A percentile compares a stretch with the other conserved stretches of the same genome.
Conservation (phyloP, 2,113 vertebrate genomes). For the Platysternon megacephalum region DNA sequence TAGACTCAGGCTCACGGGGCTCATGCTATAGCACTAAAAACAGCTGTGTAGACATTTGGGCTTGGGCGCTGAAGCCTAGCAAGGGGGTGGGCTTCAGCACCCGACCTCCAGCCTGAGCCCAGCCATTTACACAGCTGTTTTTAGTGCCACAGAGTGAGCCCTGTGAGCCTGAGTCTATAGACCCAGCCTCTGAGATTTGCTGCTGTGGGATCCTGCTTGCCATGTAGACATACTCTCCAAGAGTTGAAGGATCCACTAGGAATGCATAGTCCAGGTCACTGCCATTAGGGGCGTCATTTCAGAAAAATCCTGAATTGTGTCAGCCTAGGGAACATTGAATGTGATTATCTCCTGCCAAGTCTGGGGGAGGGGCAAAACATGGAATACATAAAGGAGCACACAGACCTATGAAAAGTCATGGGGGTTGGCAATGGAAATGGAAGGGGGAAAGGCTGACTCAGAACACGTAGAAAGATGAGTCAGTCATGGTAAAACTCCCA, state of each 20-base stretch:
- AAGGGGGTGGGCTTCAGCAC: too few relatives aligned
- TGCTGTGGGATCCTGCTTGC: not conserved
- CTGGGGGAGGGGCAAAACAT: too few relatives aligned
- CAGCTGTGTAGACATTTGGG: not conserved
- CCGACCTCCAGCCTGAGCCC: too few relatives aligned
- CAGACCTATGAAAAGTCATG: too few relatives aligned
- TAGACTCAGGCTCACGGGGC: not conserved
- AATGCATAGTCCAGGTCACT: not conserved
- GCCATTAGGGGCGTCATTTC: not conserved
- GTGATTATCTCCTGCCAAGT: too few relatives aligned
- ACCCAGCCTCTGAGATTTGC: too few relatives aligned
- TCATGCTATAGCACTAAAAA: not conserved
- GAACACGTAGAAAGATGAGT: not conserved
- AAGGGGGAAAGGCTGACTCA: not conserved
- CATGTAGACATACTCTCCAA: not conserved
- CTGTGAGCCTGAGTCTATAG: too few relatives aligned
- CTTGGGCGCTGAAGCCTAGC: not conserved
- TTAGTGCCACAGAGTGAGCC: too few relatives aligned
- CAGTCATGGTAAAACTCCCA: not conserved
- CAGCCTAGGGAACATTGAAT: too few relatives aligned
- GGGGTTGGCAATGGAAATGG: not conserved
- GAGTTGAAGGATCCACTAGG: too few relatives aligned
- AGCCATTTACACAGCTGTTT: too few relatives aligned
- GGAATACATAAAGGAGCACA: too few relatives aligned
- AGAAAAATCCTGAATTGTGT: not conserved